Evolutionary conservation across 2,888 invertebrate genomes (phyloP).

Genomic region (Galerucella calmariensis): DNA sequence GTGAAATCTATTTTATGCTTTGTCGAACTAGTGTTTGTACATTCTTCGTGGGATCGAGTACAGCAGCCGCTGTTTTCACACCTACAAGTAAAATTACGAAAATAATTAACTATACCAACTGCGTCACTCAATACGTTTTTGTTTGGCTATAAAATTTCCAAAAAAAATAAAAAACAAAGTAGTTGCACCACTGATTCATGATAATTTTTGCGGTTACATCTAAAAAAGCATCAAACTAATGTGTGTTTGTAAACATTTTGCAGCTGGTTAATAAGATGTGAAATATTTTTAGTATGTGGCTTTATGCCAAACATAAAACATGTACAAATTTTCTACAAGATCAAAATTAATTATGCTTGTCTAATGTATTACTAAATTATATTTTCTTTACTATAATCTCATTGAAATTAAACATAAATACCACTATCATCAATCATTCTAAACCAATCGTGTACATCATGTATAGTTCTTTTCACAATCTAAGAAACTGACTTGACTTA

Average conservation of each 20-base stretch:
- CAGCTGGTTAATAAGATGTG: neutral
- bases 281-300: neutral
- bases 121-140: no score
- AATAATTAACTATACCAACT: neutral
- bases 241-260: conserved; percentile 2
- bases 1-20: conserved; percentile 28
- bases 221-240: neutral
- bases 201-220: neutral
- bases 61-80: conserved; percentile 32
- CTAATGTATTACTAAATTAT: no score
- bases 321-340: neutral
- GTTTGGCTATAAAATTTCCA: neutral
- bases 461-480: no score
- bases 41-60: conserved; percentile 23
- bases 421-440: no score
- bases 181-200: no score
- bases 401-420: no score
- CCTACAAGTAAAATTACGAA: conserved; percentile 17
- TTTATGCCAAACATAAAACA: neutral
- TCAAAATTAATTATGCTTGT: neutral
- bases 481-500: no score
- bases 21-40: conserved; percentile 29
- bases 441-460: no score
- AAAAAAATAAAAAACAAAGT: no score
- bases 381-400: no score